phyloP scores from a whole-genome alignment of 2,113 vertebrate species.

The Lycocorax pyrrhopterus region DNA sequence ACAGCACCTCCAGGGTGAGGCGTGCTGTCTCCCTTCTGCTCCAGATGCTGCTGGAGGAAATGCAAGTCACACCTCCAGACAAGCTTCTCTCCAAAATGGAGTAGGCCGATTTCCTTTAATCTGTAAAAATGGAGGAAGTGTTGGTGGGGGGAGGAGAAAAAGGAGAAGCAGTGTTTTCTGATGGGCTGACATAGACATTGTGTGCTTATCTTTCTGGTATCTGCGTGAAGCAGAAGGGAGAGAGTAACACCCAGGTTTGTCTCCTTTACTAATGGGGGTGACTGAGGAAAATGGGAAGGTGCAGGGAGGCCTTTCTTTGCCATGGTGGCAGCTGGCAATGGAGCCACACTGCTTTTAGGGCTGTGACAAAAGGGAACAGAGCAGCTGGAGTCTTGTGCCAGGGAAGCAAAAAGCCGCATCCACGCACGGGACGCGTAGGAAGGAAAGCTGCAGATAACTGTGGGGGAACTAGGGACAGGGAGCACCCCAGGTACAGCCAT shows the following conservation, averaged over 20 bases:
- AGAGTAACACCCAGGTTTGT: background rate
- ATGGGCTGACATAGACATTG: background rate
- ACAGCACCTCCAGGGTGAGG: background rate
- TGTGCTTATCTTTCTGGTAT: background rate
- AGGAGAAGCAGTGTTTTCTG: background rate
- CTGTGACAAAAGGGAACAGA: background rate
- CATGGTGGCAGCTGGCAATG: rapidly evolving
- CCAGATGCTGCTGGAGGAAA: background rate
- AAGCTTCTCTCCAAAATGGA: background rate
- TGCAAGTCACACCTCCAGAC: background rate
- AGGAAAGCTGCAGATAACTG: background rate
- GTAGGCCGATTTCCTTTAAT: rapidly evolving
- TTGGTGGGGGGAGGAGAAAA: background rate
- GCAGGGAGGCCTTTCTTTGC: background rate
- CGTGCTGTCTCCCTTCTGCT: background rate
- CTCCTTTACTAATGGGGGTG: rapidly evolving
- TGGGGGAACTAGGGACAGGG: rapidly evolving
- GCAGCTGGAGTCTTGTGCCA: rapidly evolving
- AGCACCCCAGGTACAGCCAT: rapidly evolving
- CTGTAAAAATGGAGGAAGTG: background rate
- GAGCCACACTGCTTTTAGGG: rapidly evolving
- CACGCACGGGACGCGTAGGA: rapidly evolving
- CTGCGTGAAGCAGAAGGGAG: too few species aligned
- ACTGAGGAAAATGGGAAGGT: rapidly evolving
- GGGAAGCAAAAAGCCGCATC: rapidly evolving